A percentile compares a stretch with the other conserved stretches of the same genome.
Conservation (phyloP, 2,888 invertebrate genomes). For the Cephus sareptanus region DNA sequence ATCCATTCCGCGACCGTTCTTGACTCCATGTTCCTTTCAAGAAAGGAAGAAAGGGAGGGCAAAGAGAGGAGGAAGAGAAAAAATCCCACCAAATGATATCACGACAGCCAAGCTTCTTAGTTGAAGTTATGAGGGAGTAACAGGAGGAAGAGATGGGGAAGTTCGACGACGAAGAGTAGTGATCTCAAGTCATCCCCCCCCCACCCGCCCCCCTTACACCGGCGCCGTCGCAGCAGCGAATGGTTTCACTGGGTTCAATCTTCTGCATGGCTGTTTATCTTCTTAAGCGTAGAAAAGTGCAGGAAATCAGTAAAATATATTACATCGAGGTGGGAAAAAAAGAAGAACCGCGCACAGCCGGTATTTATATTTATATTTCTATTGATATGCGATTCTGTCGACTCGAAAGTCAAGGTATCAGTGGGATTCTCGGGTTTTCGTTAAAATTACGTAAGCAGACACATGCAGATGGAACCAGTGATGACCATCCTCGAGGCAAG, state of each 20-base stretch:
- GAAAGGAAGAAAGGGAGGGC: too few species aligned
- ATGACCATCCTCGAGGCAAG: too few species aligned
- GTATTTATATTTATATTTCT: too few species aligned
- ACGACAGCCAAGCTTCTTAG: conserved; percentile 19
- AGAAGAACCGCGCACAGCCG: conserved; percentile 12
- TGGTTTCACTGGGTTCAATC: neutral
- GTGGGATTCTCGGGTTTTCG: too few species aligned
- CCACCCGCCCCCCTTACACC: neutral
- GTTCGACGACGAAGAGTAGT: conserved; percentile 15
- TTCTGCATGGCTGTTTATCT: too few species aligned
- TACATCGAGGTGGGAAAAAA: neutral
- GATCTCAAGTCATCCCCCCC: conserved; percentile 18
- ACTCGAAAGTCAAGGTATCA: too few species aligned
- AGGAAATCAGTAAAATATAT: neutral
- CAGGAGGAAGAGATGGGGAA: conserved; percentile 6
- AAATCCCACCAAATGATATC: conserved; percentile 13
- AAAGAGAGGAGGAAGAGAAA: conserved; percentile 13
- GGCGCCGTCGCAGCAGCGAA: too few species aligned
- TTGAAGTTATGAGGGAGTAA: conserved; percentile 23
- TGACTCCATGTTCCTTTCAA: conserved; percentile 1
- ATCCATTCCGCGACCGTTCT: too few species aligned
- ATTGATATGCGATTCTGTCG: too few species aligned
- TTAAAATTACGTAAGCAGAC: too few species aligned
- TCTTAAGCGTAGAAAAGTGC: neutral
- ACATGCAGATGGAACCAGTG: too few species aligned